Conservation (phyloP, 2,113 vertebrate genomes). For the Burhinus oedicnemus region DNA sequence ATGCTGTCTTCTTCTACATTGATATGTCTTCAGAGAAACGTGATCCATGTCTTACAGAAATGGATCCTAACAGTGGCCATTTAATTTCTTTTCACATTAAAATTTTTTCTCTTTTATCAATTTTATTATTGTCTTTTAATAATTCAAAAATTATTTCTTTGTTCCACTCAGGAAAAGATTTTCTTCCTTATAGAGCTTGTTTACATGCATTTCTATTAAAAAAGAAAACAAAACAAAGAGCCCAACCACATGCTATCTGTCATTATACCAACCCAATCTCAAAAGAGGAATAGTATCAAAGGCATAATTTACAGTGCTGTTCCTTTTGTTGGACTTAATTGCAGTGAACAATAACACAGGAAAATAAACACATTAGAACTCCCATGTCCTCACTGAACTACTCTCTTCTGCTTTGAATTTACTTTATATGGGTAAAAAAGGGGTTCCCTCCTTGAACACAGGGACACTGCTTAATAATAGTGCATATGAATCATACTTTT, state of each 20-base stretch:
- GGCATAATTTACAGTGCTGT: not conserved
- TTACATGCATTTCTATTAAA: not conserved
- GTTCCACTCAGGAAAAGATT: not conserved
- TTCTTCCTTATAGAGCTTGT: not conserved
- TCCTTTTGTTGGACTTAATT: slow-evolving; percentile 22
- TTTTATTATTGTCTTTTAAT: not conserved
- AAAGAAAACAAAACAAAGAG: not conserved
- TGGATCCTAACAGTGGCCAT: not conserved
- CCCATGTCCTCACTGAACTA: not conserved
- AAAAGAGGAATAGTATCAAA: not conserved
- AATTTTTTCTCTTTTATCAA: not conserved
- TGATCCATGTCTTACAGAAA: not conserved
- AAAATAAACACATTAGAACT: not conserved
- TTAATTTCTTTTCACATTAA: not conserved
- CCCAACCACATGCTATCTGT: not conserved
- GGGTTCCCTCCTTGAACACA: not conserved
- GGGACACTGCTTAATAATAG: slow-evolving; percentile 1
- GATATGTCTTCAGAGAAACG: not conserved
- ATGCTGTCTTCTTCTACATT: not conserved
- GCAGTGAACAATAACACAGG: not conserved
- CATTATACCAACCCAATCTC: not conserved
- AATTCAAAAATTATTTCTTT: not conserved
- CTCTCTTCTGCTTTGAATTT: not conserved
- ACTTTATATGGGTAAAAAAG: slow-evolving; percentile 36
- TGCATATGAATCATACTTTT: slow-evolving; percentile 28